Evolutionary conservation across 2,888 invertebrate species (phyloP).

Genomic region (Baronia brevicornis): DNA sequence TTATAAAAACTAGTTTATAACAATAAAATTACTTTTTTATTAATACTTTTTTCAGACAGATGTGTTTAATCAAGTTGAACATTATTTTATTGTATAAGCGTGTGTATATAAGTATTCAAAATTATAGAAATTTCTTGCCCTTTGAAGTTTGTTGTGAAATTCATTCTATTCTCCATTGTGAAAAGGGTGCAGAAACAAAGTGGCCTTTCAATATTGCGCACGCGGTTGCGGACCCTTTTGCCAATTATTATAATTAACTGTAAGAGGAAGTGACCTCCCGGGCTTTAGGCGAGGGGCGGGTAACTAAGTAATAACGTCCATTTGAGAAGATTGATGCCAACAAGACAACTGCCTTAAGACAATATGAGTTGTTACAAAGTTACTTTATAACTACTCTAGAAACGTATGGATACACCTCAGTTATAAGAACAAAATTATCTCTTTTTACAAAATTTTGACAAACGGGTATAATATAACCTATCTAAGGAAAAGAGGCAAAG

Average conservation of each 20-base stretch:
- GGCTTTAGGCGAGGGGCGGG: conserved; percentile 43
- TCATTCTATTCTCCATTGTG: conserved; percentile 17
- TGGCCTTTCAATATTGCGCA: conserved; percentile 39
- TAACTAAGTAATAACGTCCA: conserved; percentile 60
- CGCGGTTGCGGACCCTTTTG: conserved; percentile 44
- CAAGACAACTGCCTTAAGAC: conserved; percentile 64
- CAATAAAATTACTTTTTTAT: too few species aligned
- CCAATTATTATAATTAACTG: conserved; percentile 73
- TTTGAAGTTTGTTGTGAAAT: conserved; percentile 3
- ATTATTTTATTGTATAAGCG: too few species aligned
- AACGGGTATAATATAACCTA: conserved; percentile 15
- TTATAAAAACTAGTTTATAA: too few species aligned
- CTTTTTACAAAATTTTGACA: conserved; percentile 18
- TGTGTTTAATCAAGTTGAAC: too few species aligned
- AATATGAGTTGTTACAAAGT: conserved; percentile 47
- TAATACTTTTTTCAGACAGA: too few species aligned
- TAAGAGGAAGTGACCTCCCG: conserved; percentile 70
- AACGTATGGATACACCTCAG: conserved; percentile 18
- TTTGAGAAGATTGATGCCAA: conserved; percentile 66
- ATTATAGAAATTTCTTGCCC: too few species aligned
- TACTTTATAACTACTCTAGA: conserved; percentile 25
- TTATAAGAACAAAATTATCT: conserved; percentile 20
- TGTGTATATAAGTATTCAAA: too few species aligned
- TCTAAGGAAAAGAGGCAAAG: too few species aligned
- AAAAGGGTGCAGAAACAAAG: conserved; percentile 32